phyloP scores from a whole-genome alignment of 2,797 vertebrate species.

The Sciaenops ocellatus region DNA sequence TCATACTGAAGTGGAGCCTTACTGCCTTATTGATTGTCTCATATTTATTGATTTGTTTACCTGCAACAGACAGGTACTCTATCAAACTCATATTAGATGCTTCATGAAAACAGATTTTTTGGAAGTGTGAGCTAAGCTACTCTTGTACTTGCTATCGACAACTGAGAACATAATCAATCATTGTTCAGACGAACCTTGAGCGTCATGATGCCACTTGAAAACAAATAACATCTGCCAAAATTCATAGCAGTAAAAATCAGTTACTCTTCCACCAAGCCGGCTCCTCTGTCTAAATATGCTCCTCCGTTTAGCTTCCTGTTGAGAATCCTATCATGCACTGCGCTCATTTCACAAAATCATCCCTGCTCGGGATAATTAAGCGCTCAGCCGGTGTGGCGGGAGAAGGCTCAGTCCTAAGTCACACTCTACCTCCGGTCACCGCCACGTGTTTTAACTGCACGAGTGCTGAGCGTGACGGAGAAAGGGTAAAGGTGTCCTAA shows the following conservation, averaged over 20 bases:
- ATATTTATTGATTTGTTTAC: constrained; percentile 76
- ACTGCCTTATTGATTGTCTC: constrained; percentile 54
- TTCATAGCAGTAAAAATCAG: constrained; percentile 29
- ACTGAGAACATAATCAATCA: constrained; percentile 58
- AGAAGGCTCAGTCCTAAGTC: constrained; percentile 23
- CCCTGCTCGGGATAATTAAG: constrained; percentile 54
- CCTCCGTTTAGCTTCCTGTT: constrained; percentile 10
- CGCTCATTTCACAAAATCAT: constrained; percentile 46
- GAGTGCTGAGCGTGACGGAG: constrained; percentile 42
- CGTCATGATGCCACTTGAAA: constrained; percentile 39
- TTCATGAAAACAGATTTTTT: constrained; percentile 64
- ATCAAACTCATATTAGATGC: constrained; percentile 69
- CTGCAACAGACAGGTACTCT: constrained; percentile 54
- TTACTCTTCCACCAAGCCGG: constrained; percentile 4
- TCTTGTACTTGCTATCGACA: constrained; percentile 56
- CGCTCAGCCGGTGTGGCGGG: constrained; percentile 14
- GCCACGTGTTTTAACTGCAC: constrained; percentile 29
- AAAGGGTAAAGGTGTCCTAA: constrained; percentile 49
- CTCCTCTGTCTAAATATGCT: constrained; percentile 21
- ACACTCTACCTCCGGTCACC: constrained; percentile 33
- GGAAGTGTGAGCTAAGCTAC: constrained; percentile 62
- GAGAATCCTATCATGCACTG: constrained; percentile 32
- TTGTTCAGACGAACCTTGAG: constrained; percentile 40
- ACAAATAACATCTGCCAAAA: constrained; percentile 65
- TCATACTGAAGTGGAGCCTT: constrained; percentile 6